Percentiles rank a stretch among this genome's conserved stretches.
Conservation (phyloP, 2,888 invertebrate genomes). For the Glyphotaelius pellucidus region DNA sequence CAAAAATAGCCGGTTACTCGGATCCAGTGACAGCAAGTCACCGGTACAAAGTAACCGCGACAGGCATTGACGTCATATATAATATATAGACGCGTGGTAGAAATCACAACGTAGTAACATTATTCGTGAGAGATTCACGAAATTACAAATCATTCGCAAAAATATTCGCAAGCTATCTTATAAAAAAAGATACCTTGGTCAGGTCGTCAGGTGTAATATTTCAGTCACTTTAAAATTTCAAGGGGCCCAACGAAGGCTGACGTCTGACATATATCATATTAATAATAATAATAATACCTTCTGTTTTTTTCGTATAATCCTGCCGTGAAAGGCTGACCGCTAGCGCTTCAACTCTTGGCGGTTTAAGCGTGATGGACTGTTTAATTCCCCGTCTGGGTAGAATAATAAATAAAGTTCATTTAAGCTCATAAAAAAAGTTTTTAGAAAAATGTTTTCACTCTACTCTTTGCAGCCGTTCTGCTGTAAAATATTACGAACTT, state of each 20-base stretch:
- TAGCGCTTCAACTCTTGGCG: neutral
- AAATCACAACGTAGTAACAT: too few relatives aligned
- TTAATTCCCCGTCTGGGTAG: neutral
- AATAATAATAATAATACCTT: neutral
- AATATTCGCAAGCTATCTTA: neutral
- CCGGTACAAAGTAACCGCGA: too few relatives aligned
- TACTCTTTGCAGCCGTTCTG: neutral
- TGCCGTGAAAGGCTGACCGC: neutral
- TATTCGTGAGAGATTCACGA: too few relatives aligned
- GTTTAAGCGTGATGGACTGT: neutral
- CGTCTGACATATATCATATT: neutral
- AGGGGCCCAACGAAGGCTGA: neutral
- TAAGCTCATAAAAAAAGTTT: neutral
- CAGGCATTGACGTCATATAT: too few relatives aligned
- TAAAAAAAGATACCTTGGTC: neutral
- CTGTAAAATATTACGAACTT: neutral
- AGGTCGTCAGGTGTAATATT: neutral
- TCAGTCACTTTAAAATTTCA: neutral
- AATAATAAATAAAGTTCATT: slow-evolving; percentile 2
- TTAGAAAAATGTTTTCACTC: neutral
- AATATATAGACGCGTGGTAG: too few relatives aligned
- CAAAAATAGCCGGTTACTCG: too few relatives aligned
- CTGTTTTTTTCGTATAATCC: slow-evolving; percentile 2
- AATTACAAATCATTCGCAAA: too few relatives aligned
- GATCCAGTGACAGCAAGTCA: too few relatives aligned